A percentile compares a stretch with the other conserved stretches of the same genome.
Conservation (phyloP, 2,888 invertebrate genomes). For the Hirtodrosophila alboralis region DNA sequence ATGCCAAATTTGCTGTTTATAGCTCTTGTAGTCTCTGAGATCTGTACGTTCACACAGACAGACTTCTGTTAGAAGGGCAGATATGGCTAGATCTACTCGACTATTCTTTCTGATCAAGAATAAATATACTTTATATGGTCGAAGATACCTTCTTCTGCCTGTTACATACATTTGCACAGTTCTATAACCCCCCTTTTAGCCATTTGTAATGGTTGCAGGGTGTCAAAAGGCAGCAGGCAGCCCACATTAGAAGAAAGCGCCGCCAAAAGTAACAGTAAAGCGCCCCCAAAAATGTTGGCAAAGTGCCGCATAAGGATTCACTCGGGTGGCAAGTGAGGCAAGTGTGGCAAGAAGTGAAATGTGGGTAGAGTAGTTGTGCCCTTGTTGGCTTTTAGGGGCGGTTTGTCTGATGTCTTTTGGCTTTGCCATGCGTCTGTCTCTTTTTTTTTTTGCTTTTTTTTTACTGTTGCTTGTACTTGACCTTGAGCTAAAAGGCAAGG, state of each 20-base stretch:
- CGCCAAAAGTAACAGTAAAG: slow-evolving; percentile 55
- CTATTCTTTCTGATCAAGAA: too few relatives aligned
- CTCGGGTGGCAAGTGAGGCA: slow-evolving; percentile 19
- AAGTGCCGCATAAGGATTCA: slow-evolving; percentile 65
- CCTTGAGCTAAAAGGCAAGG: slow-evolving; percentile 70
- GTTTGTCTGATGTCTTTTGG: slow-evolving; percentile 51
- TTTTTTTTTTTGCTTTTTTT: slow-evolving; percentile 44
- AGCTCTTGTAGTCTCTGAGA: too few relatives aligned
- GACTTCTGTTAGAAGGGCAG: too few relatives aligned
- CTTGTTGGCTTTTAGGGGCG: slow-evolving; percentile 12
- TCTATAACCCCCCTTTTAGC: too few relatives aligned
- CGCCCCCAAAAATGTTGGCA: slow-evolving; percentile 65
- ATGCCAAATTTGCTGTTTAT: too few relatives aligned
- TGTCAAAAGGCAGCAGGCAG: slow-evolving; percentile 10
- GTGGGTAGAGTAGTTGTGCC: slow-evolving; percentile 10
- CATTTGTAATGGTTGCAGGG: too few relatives aligned
- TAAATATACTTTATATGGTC: too few relatives aligned
- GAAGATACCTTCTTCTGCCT: too few relatives aligned
- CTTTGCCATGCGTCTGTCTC: slow-evolving; percentile 49
- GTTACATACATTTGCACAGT: too few relatives aligned
- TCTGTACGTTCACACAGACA: too few relatives aligned
- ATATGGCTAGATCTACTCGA: too few relatives aligned
- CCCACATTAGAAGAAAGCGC: slow-evolving; percentile 65
- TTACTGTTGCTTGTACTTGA: slow-evolving; percentile 74
- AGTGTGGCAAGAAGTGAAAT: not conserved